A percentile compares a stretch with the other conserved stretches of the same genome.
Evolutionary conservation across 2,888 invertebrate species (phyloP).

Genomic region (Leucophora obtusa): DNA sequence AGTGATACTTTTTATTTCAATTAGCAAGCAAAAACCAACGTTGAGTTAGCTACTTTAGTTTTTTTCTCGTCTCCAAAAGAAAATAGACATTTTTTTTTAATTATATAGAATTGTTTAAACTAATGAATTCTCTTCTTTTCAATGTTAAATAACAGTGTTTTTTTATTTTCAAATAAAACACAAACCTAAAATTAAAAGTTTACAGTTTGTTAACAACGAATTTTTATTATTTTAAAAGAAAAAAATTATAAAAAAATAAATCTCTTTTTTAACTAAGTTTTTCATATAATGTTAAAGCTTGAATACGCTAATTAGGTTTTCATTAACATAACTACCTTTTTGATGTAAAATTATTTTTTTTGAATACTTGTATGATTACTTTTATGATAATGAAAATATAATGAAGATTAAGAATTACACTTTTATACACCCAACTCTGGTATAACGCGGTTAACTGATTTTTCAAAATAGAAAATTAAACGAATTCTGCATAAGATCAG

Average conservation of each 20-base stretch:
- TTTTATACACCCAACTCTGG: background rate
- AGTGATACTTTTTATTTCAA: background rate
- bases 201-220: constrained; percentile 16
- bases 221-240: background rate
- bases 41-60: no score
- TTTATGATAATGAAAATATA: background rate
- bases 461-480: no score
- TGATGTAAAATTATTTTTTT: constrained; percentile 18
- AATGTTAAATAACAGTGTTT: constrained; percentile 34
- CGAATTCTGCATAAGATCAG: no score
- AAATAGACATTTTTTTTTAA: background rate
- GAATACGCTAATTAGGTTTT: constrained; percentile 37
- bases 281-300: background rate
- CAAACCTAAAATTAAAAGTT: constrained; percentile 49
- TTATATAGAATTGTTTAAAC: constrained; percentile 10
- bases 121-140: background rate
- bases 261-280: background rate
- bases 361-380: background rate
- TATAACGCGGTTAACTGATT: no score
- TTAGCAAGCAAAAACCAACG: no score
- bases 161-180: background rate
- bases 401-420: background rate
- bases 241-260: background rate
- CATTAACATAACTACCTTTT: constrained; percentile 20
- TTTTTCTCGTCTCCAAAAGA: no score